phyloP scores from a whole-genome alignment of 2,888 invertebrate species.

The Ennomos erosarius region DNA sequence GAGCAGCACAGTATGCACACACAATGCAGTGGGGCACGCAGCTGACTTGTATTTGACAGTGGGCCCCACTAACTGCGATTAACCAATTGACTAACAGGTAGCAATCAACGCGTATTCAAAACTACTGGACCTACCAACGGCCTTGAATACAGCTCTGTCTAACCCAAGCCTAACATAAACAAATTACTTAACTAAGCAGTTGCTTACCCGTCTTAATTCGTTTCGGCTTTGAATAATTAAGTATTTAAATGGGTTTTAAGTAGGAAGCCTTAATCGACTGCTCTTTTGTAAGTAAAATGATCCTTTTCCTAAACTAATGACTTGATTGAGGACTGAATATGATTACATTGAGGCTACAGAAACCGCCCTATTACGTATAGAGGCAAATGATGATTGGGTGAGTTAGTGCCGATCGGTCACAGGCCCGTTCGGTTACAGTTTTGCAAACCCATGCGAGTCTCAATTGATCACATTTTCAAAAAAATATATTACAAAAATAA shows the following conservation, averaged over 20 bases:
- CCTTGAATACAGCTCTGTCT: constrained; percentile 25
- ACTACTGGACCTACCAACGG: neutral
- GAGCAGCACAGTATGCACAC: too few species aligned
- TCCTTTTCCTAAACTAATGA: constrained; percentile 15
- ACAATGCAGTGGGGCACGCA: too few species aligned
- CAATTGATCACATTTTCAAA: too few species aligned
- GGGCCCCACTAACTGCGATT: too few species aligned
- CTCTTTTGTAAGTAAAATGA: constrained; percentile 14
- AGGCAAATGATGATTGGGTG: too few species aligned
- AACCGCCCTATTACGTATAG: too few species aligned
- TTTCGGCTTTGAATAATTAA: constrained; percentile 35
- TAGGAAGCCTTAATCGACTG: constrained; percentile 16
- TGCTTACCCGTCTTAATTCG: constrained; percentile 33
- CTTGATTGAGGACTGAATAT: constrained; percentile 8
- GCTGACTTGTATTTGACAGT: too few species aligned
- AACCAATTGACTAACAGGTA: neutral
- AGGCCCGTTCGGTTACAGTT: too few species aligned
- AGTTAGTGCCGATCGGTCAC: too few species aligned
- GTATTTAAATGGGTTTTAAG: constrained; percentile 21
- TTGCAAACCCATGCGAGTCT: too few species aligned
- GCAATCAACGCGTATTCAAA: neutral
- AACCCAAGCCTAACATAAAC: constrained; percentile 27
- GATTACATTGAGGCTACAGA: neutral
- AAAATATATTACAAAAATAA: too few species aligned
- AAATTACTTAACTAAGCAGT: constrained; percentile 38